Base-by-base conservation (phyloP, 2,888 invertebrate species). In the Lysandra coridon region DNA sequence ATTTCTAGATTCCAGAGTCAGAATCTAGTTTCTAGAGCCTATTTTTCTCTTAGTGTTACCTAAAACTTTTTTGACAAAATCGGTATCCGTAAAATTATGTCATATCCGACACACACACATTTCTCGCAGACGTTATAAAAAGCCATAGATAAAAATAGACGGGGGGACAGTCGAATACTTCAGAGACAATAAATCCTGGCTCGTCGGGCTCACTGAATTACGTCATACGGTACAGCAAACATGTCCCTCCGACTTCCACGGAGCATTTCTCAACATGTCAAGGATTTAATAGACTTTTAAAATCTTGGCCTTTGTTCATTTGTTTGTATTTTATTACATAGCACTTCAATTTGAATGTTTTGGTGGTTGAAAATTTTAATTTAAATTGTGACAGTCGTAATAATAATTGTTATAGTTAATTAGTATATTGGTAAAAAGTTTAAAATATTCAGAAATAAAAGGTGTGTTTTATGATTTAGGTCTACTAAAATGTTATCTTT, bases 201-300 rank as follows among this genome's bases (percentile, higher is more conserved):
- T 23, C 23, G 44, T 23, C 44, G 7, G 23, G 75, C 49, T 23
- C 75, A 75, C 75, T 75, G 75, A 75, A 75, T 44, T 49, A 75
- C 49, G 75, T 75, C 75, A 75, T 75, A 44, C 23, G 75, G 44
- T 75, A 75, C 75, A 75, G 12, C 49, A 49, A 49, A 75, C 75
- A 75, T 75, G 75, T 75, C 44, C 23, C 30, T 49, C 23, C 30
- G 23, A 75, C 75, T 75, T n/a, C 49, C 12, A 75, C n/a, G 23
- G 10, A n/a, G 23, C 49, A 75, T 75, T 75, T 75, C 75, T 75
- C 75, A 49, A 44, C 44, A 49, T 49, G 75, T 75, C 75, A 44
- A 44, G 49, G 75, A 49, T 75, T 75, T 75, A 75, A 75, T 75
- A 75, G 75, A 44, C 75, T 44, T 44, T 14, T 75, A 44, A 44